Conservation (phyloP, 2,797 vertebrate species). For the Silurus aristotelis region DNA sequence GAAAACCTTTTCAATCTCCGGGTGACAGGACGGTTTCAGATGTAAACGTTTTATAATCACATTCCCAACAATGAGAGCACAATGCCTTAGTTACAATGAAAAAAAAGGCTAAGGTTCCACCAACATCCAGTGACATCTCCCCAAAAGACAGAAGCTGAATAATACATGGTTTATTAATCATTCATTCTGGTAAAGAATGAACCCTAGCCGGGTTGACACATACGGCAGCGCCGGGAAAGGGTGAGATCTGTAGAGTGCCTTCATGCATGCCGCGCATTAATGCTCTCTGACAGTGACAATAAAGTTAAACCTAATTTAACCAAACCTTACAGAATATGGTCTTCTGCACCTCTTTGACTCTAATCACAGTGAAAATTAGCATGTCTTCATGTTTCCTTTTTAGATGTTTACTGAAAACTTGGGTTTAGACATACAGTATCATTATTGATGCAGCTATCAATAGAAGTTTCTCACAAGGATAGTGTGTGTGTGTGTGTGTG, state of each 20-base stretch:
- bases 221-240: not conserved
- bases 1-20: not conserved
- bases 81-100: slow-evolving; percentile 2
- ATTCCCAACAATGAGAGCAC: not conserved
- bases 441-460: not conserved
- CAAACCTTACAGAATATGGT: too few species aligned
- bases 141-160: slow-evolving; percentile 15
- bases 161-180: slow-evolving; percentile 13
- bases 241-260: not conserved
- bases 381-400: not conserved
- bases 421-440: not conserved
- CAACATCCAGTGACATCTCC: not conserved
- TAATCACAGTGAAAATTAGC: not conserved
- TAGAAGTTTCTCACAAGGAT: not conserved
- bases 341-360: not conserved
- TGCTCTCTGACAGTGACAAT: too few species aligned
- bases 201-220: slow-evolving; percentile 5
- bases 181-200: slow-evolving; percentile 23
- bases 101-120: not conserved
- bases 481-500: not conserved
- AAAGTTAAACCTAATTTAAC: too few species aligned
- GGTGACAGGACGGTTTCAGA: not conserved
- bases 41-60: not conserved
- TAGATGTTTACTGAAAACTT: not conserved
- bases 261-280: too few species aligned